These are phyloP conservation scores for Suillia variegata DNA, from an alignment of 2,888 invertebrate genomes.

Conservation along the genomic window DNA sequence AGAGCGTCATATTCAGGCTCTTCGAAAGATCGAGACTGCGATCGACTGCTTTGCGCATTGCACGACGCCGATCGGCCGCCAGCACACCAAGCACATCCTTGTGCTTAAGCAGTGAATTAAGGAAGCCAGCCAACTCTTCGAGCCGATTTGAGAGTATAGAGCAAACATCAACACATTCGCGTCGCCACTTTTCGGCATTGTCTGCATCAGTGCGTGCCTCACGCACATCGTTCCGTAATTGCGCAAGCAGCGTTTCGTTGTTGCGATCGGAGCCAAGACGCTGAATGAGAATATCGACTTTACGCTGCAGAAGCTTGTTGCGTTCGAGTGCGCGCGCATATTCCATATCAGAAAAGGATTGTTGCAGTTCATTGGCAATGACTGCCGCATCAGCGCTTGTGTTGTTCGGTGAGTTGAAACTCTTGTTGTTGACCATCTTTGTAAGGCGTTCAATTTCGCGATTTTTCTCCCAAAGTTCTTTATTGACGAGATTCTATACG, in stretches of 20 bases:
- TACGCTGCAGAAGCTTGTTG: slow-evolving; percentile 54
- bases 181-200: slow-evolving; percentile 53
- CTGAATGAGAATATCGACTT: slow-evolving; percentile 52
- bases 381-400: too few relatives aligned
- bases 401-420: slow-evolving; percentile 28
- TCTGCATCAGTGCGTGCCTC: slow-evolving; percentile 49
- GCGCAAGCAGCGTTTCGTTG: slow-evolving; percentile 36
- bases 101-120: slow-evolving; percentile 66
- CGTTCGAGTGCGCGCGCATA: slow-evolving; percentile 50
- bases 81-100: slow-evolving; percentile 64
- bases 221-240: slow-evolving; percentile 46
- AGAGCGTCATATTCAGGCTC: slow-evolving; percentile 61
- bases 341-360: slow-evolving; percentile 53
- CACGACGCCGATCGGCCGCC: slow-evolving; percentile 63
- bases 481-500: slow-evolving; percentile 64
- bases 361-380: slow-evolving; percentile 43
- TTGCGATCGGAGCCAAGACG: slow-evolving; percentile 42
- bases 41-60: slow-evolving; percentile 65
- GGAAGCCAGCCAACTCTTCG: slow-evolving; percentile 68
- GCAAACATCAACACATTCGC: slow-evolving; percentile 57
- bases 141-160: slow-evolving; percentile 64
- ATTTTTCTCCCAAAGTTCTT: slow-evolving; percentile 67
- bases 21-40: slow-evolving; percentile 65
- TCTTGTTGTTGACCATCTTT: slow-evolving; percentile 43
- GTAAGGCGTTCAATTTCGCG: slow-evolving; percentile 65